phyloP scores from a whole-genome alignment of 2,888 invertebrate genomes.

The Desoria tigrina region DNA sequence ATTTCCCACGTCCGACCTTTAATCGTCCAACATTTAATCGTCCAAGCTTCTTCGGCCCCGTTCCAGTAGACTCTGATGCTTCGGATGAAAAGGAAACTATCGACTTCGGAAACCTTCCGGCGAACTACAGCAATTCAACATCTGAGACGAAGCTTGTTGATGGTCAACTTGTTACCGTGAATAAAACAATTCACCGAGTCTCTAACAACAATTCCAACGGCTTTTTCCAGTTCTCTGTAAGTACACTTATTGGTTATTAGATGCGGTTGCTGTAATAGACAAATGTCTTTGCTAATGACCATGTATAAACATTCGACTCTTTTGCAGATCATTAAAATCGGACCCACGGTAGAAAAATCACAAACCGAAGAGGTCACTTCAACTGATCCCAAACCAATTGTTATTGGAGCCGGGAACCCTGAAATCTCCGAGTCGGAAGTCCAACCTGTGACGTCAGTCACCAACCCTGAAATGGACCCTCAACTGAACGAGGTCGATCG shows the following conservation, averaged over 20 bases:
- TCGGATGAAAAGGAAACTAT: constrained; percentile 23
- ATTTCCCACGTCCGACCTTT: constrained; percentile 8
- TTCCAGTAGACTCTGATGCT: constrained; percentile 22
- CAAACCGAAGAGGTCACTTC: constrained; percentile 21
- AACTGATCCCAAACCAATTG: constrained; percentile 18
- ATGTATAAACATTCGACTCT: constrained; percentile 6
- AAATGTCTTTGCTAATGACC: neutral
- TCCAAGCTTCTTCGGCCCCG: constrained; percentile 34
- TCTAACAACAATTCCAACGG: constrained; percentile 47
- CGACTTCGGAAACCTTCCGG: constrained; percentile 45
- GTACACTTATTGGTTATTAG: neutral
- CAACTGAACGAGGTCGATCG: constrained; percentile 48
- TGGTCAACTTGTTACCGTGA: constrained; percentile 49
- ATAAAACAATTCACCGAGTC: constrained; percentile 50
- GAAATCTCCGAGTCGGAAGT: constrained; percentile 20
- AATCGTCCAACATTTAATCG: constrained; percentile 32
- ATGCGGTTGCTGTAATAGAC: neutral
- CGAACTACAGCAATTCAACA: constrained; percentile 50
- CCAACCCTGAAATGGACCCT: constrained; percentile 41
- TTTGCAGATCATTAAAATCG: constrained; percentile 48
- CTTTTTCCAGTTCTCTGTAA: constrained; percentile 51
- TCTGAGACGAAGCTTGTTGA: constrained; percentile 52
- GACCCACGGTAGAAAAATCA: constrained; percentile 32
- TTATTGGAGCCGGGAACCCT: constrained; percentile 5
- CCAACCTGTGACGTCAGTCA: neutral